phyloP scores from a whole-genome alignment of 1,140 invertebrate genomes.

The Anoplolepis gracilipes region DNA sequence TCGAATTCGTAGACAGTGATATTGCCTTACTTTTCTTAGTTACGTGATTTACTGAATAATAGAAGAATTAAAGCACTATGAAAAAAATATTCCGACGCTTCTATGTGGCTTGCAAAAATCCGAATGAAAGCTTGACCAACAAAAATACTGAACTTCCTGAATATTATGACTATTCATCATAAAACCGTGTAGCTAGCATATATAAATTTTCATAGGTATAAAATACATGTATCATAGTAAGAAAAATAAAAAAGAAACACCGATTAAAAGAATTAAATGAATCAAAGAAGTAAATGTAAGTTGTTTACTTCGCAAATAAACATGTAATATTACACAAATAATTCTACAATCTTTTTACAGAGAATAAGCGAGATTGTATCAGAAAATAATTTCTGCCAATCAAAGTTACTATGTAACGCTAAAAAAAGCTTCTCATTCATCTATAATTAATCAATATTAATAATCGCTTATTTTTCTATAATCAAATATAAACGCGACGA shows the following conservation, averaged over 20 bases:
- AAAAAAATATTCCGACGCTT: neutral
- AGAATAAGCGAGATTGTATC: neutral
- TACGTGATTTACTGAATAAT: neutral
- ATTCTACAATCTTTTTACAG: neutral
- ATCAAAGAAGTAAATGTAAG: too few relatives aligned
- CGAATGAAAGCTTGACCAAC: neutral
- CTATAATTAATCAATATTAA: neutral
- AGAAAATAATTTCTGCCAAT: neutral
- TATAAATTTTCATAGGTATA: neutral
- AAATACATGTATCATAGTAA: neutral
- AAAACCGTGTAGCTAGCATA: neutral
- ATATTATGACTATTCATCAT: slow-evolving; percentile 2
- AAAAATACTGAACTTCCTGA: slow-evolving; percentile 29
- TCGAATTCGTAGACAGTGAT: slow-evolving; percentile 60
- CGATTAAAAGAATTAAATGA: neutral
- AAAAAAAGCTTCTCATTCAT: neutral
- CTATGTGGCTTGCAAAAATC: neutral
- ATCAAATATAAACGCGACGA: slow-evolving; percentile 10
- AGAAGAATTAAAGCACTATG: neutral
- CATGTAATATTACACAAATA: slow-evolving; percentile 10
- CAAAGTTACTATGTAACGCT: neutral
- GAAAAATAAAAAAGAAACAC: slow-evolving; percentile 4
- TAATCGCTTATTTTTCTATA: neutral
- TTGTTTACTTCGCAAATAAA: neutral
- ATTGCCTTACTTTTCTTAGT: slow-evolving; percentile 37